Evolutionary conservation across 2,113 vertebrate species (phyloP).

Genomic region (Silurus glanis): DNA sequence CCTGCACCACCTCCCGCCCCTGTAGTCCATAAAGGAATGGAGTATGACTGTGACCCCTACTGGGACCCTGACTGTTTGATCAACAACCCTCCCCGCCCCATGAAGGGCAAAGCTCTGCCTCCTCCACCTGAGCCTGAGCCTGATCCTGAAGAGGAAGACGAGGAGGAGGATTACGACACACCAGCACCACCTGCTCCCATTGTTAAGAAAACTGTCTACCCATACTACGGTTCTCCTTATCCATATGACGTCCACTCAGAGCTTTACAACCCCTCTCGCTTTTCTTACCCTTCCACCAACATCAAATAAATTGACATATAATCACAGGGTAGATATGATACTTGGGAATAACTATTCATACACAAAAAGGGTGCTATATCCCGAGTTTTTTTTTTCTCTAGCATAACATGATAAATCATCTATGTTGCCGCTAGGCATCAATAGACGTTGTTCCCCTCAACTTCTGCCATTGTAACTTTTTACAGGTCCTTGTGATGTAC

Average conservation of each 20-base stretch:
- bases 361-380: background rate
- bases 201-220: slow-evolving; percentile 58
- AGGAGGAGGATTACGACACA: slow-evolving; percentile 57
- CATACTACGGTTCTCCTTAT: slow-evolving; percentile 59
- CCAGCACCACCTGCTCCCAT: slow-evolving; percentile 57
- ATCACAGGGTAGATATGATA: background rate
- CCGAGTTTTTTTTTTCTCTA: background rate
- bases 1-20: slow-evolving; percentile 44
- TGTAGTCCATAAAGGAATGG: slow-evolving; percentile 70
- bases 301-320: slow-evolving; percentile 24
- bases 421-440: background rate
- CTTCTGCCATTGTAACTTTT: background rate
- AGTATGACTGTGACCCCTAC: slow-evolving; percentile 78
- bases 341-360: background rate
- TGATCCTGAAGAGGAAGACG: slow-evolving; percentile 55
- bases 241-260: slow-evolving; percentile 67
- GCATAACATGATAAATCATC: background rate
- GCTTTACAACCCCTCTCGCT: slow-evolving; percentile 68
- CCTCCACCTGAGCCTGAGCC: slow-evolving; percentile 56
- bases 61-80: slow-evolving; percentile 79
- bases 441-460: background rate
- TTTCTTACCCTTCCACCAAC: slow-evolving; percentile 64
- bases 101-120: slow-evolving; percentile 61
- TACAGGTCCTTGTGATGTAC: background rate
- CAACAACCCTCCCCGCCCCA: slow-evolving; percentile 67